A percentile compares a stretch with the other conserved stretches of the same genome.
phyloP scores from a whole-genome alignment of 2,888 invertebrate genomes.

The Choristoneura rosaceana region DNA sequence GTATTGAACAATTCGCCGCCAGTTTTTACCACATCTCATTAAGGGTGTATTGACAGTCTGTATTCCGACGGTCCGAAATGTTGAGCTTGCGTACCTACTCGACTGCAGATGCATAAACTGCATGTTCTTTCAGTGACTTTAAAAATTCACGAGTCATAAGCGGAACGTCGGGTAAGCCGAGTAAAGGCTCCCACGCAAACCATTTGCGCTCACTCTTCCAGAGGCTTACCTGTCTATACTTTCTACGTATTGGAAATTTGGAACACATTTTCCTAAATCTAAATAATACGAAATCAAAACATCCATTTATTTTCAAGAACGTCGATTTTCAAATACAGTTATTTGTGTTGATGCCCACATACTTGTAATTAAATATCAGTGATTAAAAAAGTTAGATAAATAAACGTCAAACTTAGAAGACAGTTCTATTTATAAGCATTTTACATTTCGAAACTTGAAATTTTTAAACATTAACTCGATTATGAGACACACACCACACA shows the following conservation, averaged over 20 bases:
- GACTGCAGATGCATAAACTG: slow-evolving; percentile 49
- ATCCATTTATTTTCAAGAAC: background rate
- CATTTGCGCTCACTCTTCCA: slow-evolving; percentile 64
- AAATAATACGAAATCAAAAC: background rate
- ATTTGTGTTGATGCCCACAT: background rate
- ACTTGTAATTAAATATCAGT: background rate
- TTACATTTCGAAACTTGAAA: slow-evolving; percentile 45
- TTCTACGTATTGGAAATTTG: slow-evolving; percentile 6
- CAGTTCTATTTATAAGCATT: slow-evolving; percentile 19
- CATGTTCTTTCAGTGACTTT: slow-evolving; percentile 67
- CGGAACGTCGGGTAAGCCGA: slow-evolving; percentile 63
- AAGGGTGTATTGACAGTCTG: slow-evolving; percentile 18
- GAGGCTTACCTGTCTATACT: slow-evolving; percentile 46
- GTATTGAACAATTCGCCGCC: background rate
- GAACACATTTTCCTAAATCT: slow-evolving; percentile 12
- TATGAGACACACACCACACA: slow-evolving; percentile 66
- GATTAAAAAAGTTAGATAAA: background rate
- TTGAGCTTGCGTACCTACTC: slow-evolving; percentile 20
- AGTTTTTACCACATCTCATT: background rate
- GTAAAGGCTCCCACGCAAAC: slow-evolving; percentile 51
- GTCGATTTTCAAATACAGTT: background rate
- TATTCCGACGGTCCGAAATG: slow-evolving; percentile 25
- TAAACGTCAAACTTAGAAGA: slow-evolving; percentile 14
- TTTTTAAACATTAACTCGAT: slow-evolving; percentile 64
- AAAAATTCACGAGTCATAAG: slow-evolving; percentile 78